Evolutionary conservation across 2,113 vertebrate genomes (phyloP), one percentile per base, ranked within the genome.

Genomic region (Pipra filicauda): DNA sequence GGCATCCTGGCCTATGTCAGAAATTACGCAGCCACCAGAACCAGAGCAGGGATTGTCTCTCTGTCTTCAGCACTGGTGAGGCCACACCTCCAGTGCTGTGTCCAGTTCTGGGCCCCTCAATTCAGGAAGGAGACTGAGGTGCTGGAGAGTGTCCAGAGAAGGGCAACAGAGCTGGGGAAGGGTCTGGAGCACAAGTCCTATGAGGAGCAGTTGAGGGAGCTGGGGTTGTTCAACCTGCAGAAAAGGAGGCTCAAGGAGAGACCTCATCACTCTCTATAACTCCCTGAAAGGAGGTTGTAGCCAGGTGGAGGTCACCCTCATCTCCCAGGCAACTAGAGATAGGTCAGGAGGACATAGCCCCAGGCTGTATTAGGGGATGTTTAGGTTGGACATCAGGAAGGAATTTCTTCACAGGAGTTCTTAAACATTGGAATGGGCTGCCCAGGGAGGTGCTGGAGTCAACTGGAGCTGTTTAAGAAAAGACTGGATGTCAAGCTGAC

Each of bases 21-120:
- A 37, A 52, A 51, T 16, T 48, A 28, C 9, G 43, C 10, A 33
- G 6, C 15, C 10, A 8, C 23, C 66, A 69, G 44, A 17, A 27
- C 17, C 33, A 69, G 44, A 12, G 44, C 12, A 35, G 31, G 12
- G 44, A 35, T 28, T 49, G 46, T 69, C 17, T 23, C 24, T 14
- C 23, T 49, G 24, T 18, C 11, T 24, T 51, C 13, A 13, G 52
- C 28, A n/a, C 37, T 61, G 23, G 39, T 61, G 61, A 67, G 46
- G 23, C 37, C 28, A 23, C 6, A 44, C 23, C 9, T 52, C 0
- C 0, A 59, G 15, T 20, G 26, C 20, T 41, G 21, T 27, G 31
- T 43, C 51, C 51, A 31, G 3, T 31, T 67, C 1, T 6, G 22
- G 5, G 12, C 8, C 21, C 23, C 14, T 35, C 22, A 37, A 0